Percentiles rank a stretch among this genome's conserved stretches.
Evolutionary conservation across 2,888 invertebrate species (phyloP).

Genomic region (Caenorhabditis japonica): DNA sequence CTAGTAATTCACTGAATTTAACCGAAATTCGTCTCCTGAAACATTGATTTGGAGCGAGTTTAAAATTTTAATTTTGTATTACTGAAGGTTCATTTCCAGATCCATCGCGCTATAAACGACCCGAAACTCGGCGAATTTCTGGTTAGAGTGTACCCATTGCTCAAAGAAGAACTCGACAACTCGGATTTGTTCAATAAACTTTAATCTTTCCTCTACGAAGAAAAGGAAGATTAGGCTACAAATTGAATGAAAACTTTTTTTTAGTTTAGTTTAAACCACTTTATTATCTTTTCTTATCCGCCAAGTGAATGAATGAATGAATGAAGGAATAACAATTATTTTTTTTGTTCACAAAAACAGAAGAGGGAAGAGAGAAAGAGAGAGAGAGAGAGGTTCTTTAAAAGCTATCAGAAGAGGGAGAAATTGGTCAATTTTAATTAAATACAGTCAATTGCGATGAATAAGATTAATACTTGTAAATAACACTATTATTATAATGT

Average conservation of each 20-base stretch:
- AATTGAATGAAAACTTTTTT: no score
- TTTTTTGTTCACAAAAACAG: constrained; percentile 11
- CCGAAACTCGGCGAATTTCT: constrained; percentile 48
- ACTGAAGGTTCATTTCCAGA: constrained; percentile 23
- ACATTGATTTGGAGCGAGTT: no score
- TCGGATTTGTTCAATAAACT: constrained; percentile 50
- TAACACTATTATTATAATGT: constrained; percentile 20
- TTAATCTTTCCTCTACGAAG: constrained; percentile 2
- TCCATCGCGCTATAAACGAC: constrained; percentile 53
- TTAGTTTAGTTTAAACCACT: constrained; percentile 8
- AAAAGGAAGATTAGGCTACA: no score
- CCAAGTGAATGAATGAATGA: constrained; percentile 32
- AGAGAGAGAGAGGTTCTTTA: constrained; percentile 33
- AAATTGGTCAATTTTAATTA: constrained; percentile 22
- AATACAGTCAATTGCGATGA: not conserved
- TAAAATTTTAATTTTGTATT: no score
- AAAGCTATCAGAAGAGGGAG: constrained; percentile 29
- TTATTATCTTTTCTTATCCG: constrained; percentile 41
- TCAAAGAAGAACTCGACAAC: constrained; percentile 42
- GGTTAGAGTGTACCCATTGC: constrained; percentile 36
- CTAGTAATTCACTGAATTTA: no score
- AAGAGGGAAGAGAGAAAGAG: constrained; percentile 16
- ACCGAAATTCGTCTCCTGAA: no score
- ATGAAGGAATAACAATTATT: no score
- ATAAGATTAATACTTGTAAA: constrained; percentile 35